Percentiles rank a stretch among this genome's conserved stretches.
Conservation (phyloP, 2,888 invertebrate species). For the Halictus ligatus region DNA sequence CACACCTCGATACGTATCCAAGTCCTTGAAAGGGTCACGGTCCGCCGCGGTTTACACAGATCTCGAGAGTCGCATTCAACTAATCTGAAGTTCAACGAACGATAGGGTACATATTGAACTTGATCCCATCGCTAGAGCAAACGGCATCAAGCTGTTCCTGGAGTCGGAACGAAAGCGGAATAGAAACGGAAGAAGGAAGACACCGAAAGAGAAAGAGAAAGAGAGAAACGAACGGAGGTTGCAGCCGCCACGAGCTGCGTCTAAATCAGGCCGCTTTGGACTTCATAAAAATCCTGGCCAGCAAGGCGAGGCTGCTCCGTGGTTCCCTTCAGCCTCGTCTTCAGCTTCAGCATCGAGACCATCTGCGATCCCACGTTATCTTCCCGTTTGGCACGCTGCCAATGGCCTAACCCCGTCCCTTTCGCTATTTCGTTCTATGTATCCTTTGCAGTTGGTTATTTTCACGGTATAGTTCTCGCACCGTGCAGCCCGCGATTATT, state of each 20-base stretch:
- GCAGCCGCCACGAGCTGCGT: slow-evolving; percentile 47
- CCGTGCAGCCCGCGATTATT: slow-evolving; percentile 62
- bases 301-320: slow-evolving; percentile 24
- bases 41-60: neutral
- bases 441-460: slow-evolving; percentile 70
- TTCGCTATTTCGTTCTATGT: slow-evolving; percentile 65
- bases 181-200: slow-evolving; percentile 4
- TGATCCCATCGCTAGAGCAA: slow-evolving; percentile 15
- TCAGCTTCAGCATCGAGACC: slow-evolving; percentile 28
- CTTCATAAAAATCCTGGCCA: slow-evolving; percentile 63
- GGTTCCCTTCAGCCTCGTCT: slow-evolving; percentile 25
- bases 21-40: neutral
- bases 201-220: neutral
- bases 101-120: slow-evolving; percentile 1
- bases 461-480: slow-evolving; percentile 59
- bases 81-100: neutral
- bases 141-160: slow-evolving; percentile 32
- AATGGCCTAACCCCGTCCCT: slow-evolving; percentile 63
- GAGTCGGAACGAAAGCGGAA: slow-evolving; percentile 24
- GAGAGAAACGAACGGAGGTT: slow-evolving; percentile 7
- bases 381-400: slow-evolving; percentile 70
- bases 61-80: neutral
- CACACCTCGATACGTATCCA: neutral
- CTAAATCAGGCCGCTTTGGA: slow-evolving; percentile 69
- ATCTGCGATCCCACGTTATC: slow-evolving; percentile 70